phyloP scores from a whole-genome alignment of 2,113 vertebrate genomes.

The Epinephelus fuscoguttatus region DNA sequence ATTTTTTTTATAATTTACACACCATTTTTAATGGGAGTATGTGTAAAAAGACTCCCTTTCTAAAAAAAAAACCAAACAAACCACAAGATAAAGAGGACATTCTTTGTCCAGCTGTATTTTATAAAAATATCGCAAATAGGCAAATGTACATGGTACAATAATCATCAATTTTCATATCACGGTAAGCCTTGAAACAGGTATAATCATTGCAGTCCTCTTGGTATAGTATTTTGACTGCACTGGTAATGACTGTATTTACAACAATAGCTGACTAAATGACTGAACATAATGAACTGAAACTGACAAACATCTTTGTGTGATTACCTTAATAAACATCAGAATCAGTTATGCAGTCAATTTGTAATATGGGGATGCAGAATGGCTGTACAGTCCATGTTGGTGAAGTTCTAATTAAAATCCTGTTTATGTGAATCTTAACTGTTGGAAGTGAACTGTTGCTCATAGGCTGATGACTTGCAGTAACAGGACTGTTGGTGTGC shows the following conservation, averaged over 20 bases:
- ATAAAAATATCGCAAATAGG: too few relatives aligned
- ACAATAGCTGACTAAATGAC: not conserved
- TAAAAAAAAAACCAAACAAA: too few relatives aligned
- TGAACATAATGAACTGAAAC: not conserved
- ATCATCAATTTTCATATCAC: too few relatives aligned
- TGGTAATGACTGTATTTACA: not conserved
- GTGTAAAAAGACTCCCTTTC: too few relatives aligned
- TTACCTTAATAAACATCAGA: not conserved
- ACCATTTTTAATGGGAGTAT: too few relatives aligned
- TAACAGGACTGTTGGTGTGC: not conserved
- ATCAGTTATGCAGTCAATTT: not conserved
- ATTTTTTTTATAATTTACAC: too few relatives aligned
- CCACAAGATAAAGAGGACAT: too few relatives aligned
- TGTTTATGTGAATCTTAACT: not conserved
- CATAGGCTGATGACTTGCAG: not conserved
- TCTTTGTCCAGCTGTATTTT: too few relatives aligned
- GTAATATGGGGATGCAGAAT: not conserved
- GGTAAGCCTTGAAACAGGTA: too few relatives aligned
- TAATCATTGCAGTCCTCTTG: too few relatives aligned
- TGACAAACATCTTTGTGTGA: constrained; percentile 1
- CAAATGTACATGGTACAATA: too few relatives aligned
- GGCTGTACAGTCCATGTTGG: not conserved
- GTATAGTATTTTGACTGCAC: not conserved
- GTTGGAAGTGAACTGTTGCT: not conserved
- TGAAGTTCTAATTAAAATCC: not conserved